Conservation (phyloP, 2,797 vertebrate species). For the Gephyroberyx darwinii region DNA sequence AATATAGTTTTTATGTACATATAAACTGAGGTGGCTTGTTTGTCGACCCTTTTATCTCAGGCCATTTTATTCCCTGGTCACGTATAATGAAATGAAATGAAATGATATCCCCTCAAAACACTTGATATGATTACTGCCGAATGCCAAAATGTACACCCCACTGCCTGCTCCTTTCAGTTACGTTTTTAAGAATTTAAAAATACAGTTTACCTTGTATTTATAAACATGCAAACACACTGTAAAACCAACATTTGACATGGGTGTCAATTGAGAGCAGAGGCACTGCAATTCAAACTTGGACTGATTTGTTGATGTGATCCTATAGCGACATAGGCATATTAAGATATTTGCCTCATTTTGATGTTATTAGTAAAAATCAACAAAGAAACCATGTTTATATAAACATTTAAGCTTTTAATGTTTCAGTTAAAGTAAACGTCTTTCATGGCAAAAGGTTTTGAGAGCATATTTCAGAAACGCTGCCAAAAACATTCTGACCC, state of each 20-base stretch:
- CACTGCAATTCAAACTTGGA: background rate
- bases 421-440: background rate
- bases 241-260: too few relatives aligned
- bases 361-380: background rate
- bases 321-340: background rate
- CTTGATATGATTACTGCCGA: background rate
- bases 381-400: background rate
- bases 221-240: background rate
- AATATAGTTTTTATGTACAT: background rate
- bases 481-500: background rate
- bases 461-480: too few relatives aligned
- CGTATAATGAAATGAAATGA: background rate
- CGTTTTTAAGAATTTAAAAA: too few relatives aligned
- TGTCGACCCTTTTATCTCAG: background rate
- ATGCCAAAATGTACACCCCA: background rate
- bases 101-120: background rate
- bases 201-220: background rate
- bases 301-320: background rate
- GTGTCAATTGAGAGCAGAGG: background rate
- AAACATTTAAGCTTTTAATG: slow-evolving; percentile 12
- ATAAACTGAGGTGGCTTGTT: background rate
- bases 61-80: slow-evolving; percentile 16
- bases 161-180: background rate
- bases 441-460: too few relatives aligned
- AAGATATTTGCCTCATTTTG: background rate